Conservation (phyloP, 92 coral and sea anemone species). For the Paragorgia papillata region DNA sequence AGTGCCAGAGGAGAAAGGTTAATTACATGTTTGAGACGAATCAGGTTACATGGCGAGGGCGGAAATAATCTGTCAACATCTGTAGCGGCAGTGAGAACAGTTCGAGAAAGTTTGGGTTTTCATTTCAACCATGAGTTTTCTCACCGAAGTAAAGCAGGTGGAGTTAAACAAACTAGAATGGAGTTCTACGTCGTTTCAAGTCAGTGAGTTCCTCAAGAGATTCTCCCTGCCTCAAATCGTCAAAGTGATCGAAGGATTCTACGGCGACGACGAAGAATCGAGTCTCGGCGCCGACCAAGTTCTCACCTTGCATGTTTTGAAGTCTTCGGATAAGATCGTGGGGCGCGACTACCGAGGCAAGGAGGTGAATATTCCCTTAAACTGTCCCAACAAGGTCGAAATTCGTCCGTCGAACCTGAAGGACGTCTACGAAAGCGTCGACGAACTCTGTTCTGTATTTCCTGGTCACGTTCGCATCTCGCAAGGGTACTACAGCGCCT, state of each 20-base stretch:
- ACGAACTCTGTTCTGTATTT: constrained; percentile 62
- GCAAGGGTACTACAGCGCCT: constrained; percentile 70
- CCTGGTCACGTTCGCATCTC: constrained; percentile 83
- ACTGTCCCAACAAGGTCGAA: constrained; percentile 88
- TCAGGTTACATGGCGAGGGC: too few species aligned
- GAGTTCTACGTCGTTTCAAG: constrained; percentile 75
- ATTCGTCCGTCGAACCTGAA: constrained; percentile 80
- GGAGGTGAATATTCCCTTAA: constrained; percentile 79
- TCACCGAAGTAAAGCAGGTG: constrained; percentile 19
- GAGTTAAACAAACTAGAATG: constrained; percentile 69
- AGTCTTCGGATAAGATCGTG: constrained; percentile 79
- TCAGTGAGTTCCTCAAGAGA: constrained; percentile 74
- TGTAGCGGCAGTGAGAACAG: background rate
- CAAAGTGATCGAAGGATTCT: constrained; percentile 88
- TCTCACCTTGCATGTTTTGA: constrained; percentile 71
- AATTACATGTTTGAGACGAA: too few species aligned
- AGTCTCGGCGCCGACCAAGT: constrained; percentile 93
- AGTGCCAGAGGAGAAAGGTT: too few species aligned
- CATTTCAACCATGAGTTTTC: background rate
- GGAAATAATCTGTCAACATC: background rate
- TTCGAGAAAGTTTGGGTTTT: background rate
- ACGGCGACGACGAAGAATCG: constrained; percentile 94
- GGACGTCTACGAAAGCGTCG: constrained; percentile 79
- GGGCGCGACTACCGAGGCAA: constrained; percentile 77
- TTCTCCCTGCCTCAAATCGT: constrained; percentile 91